Evolutionary conservation across 2,888 invertebrate species (phyloP).

Genomic region (Eulithis testata): DNA sequence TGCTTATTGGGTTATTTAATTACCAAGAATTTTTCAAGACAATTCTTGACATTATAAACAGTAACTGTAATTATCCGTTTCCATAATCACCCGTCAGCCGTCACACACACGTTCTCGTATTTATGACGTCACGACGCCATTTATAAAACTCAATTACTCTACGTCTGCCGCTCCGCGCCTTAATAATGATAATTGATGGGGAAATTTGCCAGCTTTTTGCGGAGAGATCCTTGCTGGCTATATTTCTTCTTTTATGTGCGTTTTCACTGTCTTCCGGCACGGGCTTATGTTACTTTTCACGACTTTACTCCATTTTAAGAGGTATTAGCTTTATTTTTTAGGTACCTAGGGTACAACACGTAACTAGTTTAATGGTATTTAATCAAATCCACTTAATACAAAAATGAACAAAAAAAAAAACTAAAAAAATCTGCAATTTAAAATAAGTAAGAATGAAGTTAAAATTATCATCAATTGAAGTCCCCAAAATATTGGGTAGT

Average conservation of each 20-base stretch:
- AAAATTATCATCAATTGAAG: too few species aligned
- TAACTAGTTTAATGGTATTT: background rate
- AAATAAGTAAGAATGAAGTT: too few species aligned
- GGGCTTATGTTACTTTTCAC: slow-evolving; percentile 32
- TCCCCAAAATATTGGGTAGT: too few species aligned
- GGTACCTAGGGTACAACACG: background rate
- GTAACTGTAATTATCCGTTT: slow-evolving; percentile 37
- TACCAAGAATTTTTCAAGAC: background rate
- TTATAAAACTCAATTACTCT: slow-evolving; percentile 83
- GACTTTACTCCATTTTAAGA: slow-evolving; percentile 11
- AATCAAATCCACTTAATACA: too few species aligned
- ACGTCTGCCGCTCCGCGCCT: slow-evolving; percentile 66
- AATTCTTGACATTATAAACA: slow-evolving; percentile 15
- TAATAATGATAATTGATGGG: slow-evolving; percentile 84
- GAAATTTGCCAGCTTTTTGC: slow-evolving; percentile 84
- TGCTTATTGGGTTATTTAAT: too few species aligned
- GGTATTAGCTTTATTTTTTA: slow-evolving; percentile 6
- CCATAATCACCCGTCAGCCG: slow-evolving; percentile 39
- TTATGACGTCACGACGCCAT: slow-evolving; percentile 73
- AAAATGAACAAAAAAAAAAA: too few species aligned
- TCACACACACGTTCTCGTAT: slow-evolving; percentile 45
- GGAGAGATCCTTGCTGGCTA: slow-evolving; percentile 74
- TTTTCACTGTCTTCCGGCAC: slow-evolving; percentile 52
- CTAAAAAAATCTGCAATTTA: too few species aligned
- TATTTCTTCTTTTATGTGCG: slow-evolving; percentile 70